Base-by-base conservation (phyloP, 2,888 invertebrate genomes). In the Leptopilina syphax region DNA sequence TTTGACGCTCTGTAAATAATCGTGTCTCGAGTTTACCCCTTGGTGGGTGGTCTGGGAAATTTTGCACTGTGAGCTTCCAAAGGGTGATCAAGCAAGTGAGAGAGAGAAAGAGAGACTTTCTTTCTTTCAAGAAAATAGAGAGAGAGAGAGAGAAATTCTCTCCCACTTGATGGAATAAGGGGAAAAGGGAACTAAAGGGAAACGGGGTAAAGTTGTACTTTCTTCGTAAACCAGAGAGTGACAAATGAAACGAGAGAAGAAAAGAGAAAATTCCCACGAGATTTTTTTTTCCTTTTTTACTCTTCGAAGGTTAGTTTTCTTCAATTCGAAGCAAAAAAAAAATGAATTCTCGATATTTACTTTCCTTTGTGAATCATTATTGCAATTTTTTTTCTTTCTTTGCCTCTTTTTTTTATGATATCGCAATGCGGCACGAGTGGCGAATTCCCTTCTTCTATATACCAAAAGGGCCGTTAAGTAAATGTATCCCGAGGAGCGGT, bases 1-100 rank as follows among this genome's bases (percentile, higher is more conserved):
- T 77, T 83, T 81, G 81, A 24, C 80, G 77, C 81, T 77, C 81
- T 81, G 83, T 84, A 77, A 84, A 80, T 85, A 84, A 85, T 85
- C 80, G 82, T 76, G 82, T 76, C 83, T 78, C 68, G 67, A 60
- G 63, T 18, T 63, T 73, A 73, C 73, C 41, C 73, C 44, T 44
- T 57, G 1, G 73, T 73, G 73, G 73, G 73, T 73, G 73, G 73
- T 73, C 70, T 57, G 73, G 73, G 57, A 73, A 57, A 73, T 57
- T 57, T 73, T 73, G 34, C 34, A 34, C 41, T 34, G 34, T n/a
- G 57, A 57, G 9, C 54, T 73, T 73, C 27, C 73, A 34, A 73
- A 73, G 73, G 41, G 57, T 73, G 73, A 73, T 73, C 73, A 73
- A 54, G 50, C 9, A 50, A 50, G 50, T 34, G 47, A 7, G 73